Conservation (phyloP, 2,113 vertebrate species). For the Clarias gariepinus region DNA sequence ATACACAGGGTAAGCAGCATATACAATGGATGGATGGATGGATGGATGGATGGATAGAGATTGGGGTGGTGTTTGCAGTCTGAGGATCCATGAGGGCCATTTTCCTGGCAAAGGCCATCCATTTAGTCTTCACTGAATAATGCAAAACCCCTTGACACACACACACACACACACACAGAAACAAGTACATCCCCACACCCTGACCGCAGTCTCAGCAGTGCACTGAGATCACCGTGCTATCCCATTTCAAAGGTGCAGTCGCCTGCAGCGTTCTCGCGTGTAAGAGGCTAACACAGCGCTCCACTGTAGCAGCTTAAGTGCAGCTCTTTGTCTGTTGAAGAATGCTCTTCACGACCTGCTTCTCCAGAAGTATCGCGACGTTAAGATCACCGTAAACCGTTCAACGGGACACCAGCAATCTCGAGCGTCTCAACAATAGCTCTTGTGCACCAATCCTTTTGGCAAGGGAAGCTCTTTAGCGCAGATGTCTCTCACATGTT, state of each 20-base stretch:
- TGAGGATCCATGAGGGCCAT: constrained; percentile 2
- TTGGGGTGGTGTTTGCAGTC: not conserved
- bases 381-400: not conserved
- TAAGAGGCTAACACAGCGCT: constrained; percentile 6
- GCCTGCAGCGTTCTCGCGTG: constrained; percentile 33
- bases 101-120: constrained; percentile 13
- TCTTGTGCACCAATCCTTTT: not conserved
- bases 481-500: not conserved
- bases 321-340: constrained; percentile 21
- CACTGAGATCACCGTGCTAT: constrained; percentile 47
- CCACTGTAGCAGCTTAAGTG: constrained; percentile 22
- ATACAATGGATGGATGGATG: not conserved
- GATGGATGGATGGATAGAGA: not conserved
- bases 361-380: constrained; percentile 1
- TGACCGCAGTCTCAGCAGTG: constrained; percentile 32
- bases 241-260: constrained; percentile 48
- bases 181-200: constrained; percentile 18
- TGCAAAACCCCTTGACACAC: constrained; percentile 22
- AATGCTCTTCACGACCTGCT: not conserved
- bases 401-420: constrained; percentile 16
- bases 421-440: not conserved
- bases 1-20: too few species aligned
- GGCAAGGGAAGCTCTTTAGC: not conserved
- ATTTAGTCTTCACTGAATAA: constrained; percentile 37
- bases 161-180: constrained; percentile 22